Conservation (phyloP, 2,888 invertebrate species). For the Acleris cristana region DNA sequence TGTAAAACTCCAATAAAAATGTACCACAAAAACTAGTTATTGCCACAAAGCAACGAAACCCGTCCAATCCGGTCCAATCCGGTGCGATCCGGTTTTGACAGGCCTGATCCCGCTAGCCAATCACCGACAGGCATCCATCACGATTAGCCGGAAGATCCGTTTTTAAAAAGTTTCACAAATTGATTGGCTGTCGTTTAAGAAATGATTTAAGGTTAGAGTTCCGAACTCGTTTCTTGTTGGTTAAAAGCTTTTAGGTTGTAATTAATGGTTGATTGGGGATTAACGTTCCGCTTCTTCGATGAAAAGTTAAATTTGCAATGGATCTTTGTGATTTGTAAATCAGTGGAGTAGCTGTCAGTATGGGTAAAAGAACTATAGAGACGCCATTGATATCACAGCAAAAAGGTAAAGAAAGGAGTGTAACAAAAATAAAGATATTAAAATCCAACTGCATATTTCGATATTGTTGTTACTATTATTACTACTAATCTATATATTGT, state of each 20-base stretch:
- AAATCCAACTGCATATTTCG: too few relatives aligned
- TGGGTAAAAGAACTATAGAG: too few relatives aligned
- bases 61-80: slow-evolving; percentile 19
- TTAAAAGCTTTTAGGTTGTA: slow-evolving; percentile 3
- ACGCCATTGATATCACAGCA: too few relatives aligned
- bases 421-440: too few relatives aligned
- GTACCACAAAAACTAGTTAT: slow-evolving; percentile 9
- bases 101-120: slow-evolving; percentile 29
- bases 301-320: background rate
- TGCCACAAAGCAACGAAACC: slow-evolving; percentile 31
- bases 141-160: slow-evolving; percentile 29
- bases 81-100: slow-evolving; percentile 30
- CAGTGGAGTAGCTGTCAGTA: background rate
- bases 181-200: slow-evolving; percentile 28
- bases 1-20: too few relatives aligned
- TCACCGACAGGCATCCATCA: slow-evolving; percentile 37
- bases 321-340: background rate
- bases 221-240: slow-evolving; percentile 3
- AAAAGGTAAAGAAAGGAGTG: too few relatives aligned
- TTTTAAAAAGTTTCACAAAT: slow-evolving; percentile 34
- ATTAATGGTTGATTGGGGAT: slow-evolving; percentile 7
- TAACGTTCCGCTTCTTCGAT: background rate
- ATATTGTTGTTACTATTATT: too few relatives aligned
- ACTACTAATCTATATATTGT: too few relatives aligned
- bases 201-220: slow-evolving; percentile 16